Evolutionary conservation across 1,140 invertebrate species (phyloP).

Genomic region (Leptestheria dahalacensis): DNA sequence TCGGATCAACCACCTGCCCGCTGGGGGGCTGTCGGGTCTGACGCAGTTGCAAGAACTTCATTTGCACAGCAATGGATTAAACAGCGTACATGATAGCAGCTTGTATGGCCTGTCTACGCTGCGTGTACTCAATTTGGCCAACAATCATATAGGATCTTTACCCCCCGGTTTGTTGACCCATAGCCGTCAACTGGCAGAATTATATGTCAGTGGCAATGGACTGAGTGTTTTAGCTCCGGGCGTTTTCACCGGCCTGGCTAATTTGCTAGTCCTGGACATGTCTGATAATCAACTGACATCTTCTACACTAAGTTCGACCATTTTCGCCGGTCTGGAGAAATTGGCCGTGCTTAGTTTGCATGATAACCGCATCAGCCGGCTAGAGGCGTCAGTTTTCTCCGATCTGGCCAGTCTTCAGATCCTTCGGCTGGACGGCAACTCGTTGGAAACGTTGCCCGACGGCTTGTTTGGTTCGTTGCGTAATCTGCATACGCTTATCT

Average conservation of each 20-base stretch:
- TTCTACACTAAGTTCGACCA: conserved; percentile 61
- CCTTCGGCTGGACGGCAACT: conserved; percentile 61
- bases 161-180: conserved; percentile 57
- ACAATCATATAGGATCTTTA: conserved; percentile 57
- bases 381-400: conserved; percentile 57
- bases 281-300: conserved; percentile 71
- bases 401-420: conserved; percentile 68
- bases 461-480: conserved; percentile 67
- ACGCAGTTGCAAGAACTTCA: conserved; percentile 56
- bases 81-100: conserved; percentile 58
- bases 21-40: conserved; percentile 51
- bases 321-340: conserved; percentile 70
- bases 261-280: conserved; percentile 68
- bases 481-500: conserved; percentile 61
- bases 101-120: conserved; percentile 56
- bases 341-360: conserved; percentile 71
- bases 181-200: conserved; percentile 55
- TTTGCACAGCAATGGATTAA: conserved; percentile 65
- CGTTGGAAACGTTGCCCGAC: conserved; percentile 56
- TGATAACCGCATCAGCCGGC: conserved; percentile 59
- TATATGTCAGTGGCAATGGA: conserved; percentile 65
- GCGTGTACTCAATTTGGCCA: conserved; percentile 63
- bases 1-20: conserved; percentile 48
- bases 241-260: conserved; percentile 65
- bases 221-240: conserved; percentile 58